Base-by-base conservation (phyloP, 2,888 invertebrate genomes). In the Dilophus febrilis region DNA sequence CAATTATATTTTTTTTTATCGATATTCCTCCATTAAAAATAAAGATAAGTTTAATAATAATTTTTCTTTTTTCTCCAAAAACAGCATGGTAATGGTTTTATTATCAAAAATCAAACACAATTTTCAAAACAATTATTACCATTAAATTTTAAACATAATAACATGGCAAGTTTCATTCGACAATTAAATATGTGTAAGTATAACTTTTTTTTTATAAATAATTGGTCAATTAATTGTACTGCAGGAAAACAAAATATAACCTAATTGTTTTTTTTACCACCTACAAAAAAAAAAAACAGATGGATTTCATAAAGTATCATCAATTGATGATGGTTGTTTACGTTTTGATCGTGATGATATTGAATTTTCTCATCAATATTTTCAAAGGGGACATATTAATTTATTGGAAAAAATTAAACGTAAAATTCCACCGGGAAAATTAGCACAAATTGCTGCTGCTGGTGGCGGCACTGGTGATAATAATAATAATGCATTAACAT, bases 171-270 rank as follows among this genome's bases (percentile, higher is more conserved):
- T 60, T 95, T 98, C 61, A 88, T 98, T 44, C 67, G 98, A 8
- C 98, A 98, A 56, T 68, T 98, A 35, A 98, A 98, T 65, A 97
- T 98, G 95, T 98, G 87, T 87, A 75, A 74, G 84, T 75, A 53
- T 12, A n/a, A n/a, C n/a, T n/a, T n/a, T n/a, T 11, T n/a, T 34
- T 17, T 22, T 44, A 33, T 53, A 58, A n/a, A n/a, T n/a, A n/a
- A n/a, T n/a, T n/a, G n/a, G n/a, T n/a, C n/a, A n/a, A n/a, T n/a
- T n/a, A n/a, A n/a, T n/a, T n/a, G n/a, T n/a, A n/a, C n/a, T n/a
- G n/a, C n/a, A n/a, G n/a, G n/a, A n/a, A n/a, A n/a, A n/a, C n/a
- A n/a, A n/a, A n/a, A n/a, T n/a, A n/a, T n/a, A n/a, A n/a, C n/a
- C n/a, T n/a, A n/a, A n/a, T n/a, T n/a, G n/a, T n/a, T n/a, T n/a